Conservation (phyloP, 2,888 invertebrate genomes). For the Hyles lineata region DNA sequence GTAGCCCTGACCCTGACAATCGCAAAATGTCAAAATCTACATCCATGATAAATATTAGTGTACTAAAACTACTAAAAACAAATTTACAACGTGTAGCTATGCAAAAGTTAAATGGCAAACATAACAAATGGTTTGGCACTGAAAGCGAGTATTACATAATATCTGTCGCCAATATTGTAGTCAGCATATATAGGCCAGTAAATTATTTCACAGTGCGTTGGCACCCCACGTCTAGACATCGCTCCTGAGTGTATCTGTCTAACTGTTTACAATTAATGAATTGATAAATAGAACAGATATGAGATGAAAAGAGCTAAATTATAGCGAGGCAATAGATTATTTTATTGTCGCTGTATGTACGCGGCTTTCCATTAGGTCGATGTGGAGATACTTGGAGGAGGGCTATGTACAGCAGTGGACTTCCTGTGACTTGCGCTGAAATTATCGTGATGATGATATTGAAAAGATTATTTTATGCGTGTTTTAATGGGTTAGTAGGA, state of each 20-base stretch:
- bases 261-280: neutral
- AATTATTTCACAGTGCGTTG: constrained; percentile 4
- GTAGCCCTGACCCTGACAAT: too few relatives aligned
- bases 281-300: neutral
- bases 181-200: neutral
- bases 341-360: too few relatives aligned
- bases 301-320: too few relatives aligned
- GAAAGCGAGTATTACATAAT: constrained; percentile 1
- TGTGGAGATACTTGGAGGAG: too few relatives aligned
- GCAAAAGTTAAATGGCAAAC: neutral
- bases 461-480: too few relatives aligned
- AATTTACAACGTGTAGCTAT: neutral
- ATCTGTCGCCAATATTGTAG: constrained; percentile 14
- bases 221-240: constrained; percentile 9
- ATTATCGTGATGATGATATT: too few relatives aligned
- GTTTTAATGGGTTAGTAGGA: too few relatives aligned
- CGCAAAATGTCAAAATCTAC: too few relatives aligned
- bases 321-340: too few relatives aligned
- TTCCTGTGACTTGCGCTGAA: too few relatives aligned
- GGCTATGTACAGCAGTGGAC: too few relatives aligned
- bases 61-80: neutral
- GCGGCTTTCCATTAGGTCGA: too few relatives aligned
- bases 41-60: neutral
- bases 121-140: constrained; percentile 18
- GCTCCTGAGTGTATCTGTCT: neutral